Percentiles rank a stretch among this genome's conserved stretches.
phyloP scores from a whole-genome alignment of 2,113 vertebrate species.

The Misgurnus anguillicaudatus region DNA sequence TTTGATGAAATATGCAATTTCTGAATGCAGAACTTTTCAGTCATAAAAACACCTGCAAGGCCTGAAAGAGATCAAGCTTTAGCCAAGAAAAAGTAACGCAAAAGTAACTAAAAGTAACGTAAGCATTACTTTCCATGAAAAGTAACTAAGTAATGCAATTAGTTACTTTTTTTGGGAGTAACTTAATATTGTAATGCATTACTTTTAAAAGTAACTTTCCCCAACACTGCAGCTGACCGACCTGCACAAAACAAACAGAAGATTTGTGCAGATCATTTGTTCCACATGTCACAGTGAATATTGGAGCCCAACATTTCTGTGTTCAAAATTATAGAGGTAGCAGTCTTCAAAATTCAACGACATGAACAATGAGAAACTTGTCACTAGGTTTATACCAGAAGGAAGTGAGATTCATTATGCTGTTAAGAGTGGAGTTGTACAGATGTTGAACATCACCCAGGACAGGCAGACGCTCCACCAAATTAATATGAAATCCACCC shows the following conservation, averaged over 20 bases:
- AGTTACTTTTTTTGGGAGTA: no score
- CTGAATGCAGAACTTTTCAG: no score
- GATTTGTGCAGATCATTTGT: background rate
- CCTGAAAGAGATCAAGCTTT: no score
- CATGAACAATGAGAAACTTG: conserved; percentile 58
- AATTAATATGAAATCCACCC: conserved; percentile 73
- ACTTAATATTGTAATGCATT: no score
- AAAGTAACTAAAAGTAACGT: no score
- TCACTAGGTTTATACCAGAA: conserved; percentile 56
- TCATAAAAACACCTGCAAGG: no score
- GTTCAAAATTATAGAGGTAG: conserved; percentile 4
- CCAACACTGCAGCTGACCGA: no score
- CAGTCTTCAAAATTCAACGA: conserved; percentile 27
- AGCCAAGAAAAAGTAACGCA: no score
- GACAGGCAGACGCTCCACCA: conserved; percentile 67
- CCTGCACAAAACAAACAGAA: background rate
- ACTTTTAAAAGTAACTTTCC: no score
- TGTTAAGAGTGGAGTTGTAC: conserved; percentile 63
- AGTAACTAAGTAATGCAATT: no score
- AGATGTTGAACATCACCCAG: conserved; percentile 72
- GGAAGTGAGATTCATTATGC: conserved; percentile 70
- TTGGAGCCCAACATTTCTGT: background rate
- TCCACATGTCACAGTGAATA: background rate
- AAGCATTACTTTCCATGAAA: no score
- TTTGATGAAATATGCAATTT: no score